Conservation (phyloP, 2,113 vertebrate genomes). For the Bolborhynchus lineola region DNA sequence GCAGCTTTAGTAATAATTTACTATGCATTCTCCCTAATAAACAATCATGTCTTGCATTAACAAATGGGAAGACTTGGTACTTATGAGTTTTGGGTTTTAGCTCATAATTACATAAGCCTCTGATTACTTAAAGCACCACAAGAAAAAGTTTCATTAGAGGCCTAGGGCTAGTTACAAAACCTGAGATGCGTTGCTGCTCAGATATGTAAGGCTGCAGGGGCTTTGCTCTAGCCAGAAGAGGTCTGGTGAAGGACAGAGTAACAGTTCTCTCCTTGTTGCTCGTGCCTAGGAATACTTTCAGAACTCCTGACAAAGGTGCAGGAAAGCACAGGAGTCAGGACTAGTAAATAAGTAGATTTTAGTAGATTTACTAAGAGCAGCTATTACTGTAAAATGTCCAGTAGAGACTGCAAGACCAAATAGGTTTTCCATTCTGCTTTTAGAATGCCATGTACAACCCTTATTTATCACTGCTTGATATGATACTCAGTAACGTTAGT, state of each 20-base stretch:
- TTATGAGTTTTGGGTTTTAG: not conserved
- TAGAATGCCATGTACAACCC: not conserved
- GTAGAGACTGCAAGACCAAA: not conserved
- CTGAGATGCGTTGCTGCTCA: not conserved
- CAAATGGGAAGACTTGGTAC: not conserved
- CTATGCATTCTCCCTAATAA: not conserved
- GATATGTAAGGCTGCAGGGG: not conserved
- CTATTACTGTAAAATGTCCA: not conserved
- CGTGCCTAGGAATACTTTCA: not conserved
- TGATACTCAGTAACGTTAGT: not conserved
- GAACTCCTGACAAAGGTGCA: not conserved
- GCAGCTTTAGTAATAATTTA: not conserved
- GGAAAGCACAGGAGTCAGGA: not conserved
- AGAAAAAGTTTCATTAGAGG: not conserved
- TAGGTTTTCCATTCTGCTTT: not conserved
- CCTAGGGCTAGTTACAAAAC: not conserved
- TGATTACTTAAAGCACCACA: not conserved
- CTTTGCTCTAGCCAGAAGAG: not conserved
- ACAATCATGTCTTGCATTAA: not conserved
- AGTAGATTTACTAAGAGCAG: not conserved
- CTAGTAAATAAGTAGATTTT: not conserved
- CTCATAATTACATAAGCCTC: not conserved
- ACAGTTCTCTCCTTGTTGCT: not conserved
- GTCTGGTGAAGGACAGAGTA: not conserved
- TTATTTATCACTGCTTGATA: not conserved